Conservation (phyloP, 2,797 vertebrate species). For the Melanotaenia maccullochi region DNA sequence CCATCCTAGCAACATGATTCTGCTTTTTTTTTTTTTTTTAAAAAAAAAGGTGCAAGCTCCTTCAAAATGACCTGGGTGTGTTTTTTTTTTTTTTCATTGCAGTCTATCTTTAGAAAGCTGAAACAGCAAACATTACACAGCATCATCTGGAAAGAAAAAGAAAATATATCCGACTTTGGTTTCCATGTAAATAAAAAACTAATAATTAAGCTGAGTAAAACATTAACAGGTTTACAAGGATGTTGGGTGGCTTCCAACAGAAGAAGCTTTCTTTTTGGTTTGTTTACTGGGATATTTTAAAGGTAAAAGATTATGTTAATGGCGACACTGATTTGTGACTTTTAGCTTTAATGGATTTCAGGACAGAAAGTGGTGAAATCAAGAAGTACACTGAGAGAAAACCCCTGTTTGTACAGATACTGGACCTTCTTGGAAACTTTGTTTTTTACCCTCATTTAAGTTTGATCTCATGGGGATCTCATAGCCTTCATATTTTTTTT, state of each 20-base stretch:
- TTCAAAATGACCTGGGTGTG: neutral
- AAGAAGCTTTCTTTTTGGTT: neutral
- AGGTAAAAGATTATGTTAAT: constrained; percentile 26
- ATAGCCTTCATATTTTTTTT: no score
- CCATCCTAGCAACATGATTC: neutral
- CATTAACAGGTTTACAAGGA: constrained; percentile 31
- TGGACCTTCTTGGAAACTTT: neutral
- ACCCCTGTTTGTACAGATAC: neutral
- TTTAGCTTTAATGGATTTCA: neutral
- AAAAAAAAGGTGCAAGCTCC: neutral
- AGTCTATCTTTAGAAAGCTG: neutral
- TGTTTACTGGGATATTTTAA: constrained; percentile 13
- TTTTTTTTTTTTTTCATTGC: constrained; percentile 11
- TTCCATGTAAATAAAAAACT: constrained; percentile 6
- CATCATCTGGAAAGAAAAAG: neutral
- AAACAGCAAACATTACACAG: constrained; percentile 1
- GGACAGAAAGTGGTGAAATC: neutral
- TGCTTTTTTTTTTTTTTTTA: neutral
- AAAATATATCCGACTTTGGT: neutral
- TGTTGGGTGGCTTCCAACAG: constrained; percentile 1
- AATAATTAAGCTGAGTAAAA: constrained; percentile 62
- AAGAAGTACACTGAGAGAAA: neutral
- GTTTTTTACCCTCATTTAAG: neutral
- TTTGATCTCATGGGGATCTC: neutral
- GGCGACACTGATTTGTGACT: neutral